Evolutionary conservation across 2,888 invertebrate species (phyloP).

Genomic region (Lymantria dispar): DNA sequence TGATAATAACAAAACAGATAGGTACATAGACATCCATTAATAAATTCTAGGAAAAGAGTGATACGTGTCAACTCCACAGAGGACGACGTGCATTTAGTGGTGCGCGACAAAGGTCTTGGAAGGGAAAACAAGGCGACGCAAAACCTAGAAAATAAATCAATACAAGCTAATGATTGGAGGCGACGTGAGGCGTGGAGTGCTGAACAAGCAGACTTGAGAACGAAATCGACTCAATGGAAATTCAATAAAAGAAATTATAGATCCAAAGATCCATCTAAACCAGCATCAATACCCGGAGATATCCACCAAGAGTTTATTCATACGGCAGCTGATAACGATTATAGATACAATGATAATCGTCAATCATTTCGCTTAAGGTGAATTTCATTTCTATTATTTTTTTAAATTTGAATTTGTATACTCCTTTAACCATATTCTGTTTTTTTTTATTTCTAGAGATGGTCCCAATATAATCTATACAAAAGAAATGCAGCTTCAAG

Average conservation of each 20-base stretch:
- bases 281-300: constrained; percentile 70
- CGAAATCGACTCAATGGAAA: constrained; percentile 87
- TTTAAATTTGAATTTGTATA: not conserved
- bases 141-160: constrained; percentile 87
- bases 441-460: constrained; percentile 60
- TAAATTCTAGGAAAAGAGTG: constrained; percentile 88
- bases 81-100: constrained; percentile 89
- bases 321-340: constrained; percentile 72
- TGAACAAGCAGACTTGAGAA: constrained; percentile 85
- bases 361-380: constrained; percentile 72
- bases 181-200: constrained; percentile 94
- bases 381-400: not conserved
- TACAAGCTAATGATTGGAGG: constrained; percentile 90
- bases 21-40: constrained; percentile 81
- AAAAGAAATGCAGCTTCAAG: constrained; percentile 79
- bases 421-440: not conserved
- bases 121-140: constrained; percentile 90
- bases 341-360: constrained; percentile 68
- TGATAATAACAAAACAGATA: constrained; percentile 55
- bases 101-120: constrained; percentile 86
- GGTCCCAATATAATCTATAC: constrained; percentile 81
- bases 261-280: constrained; percentile 76
- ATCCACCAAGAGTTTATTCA: constrained; percentile 75
- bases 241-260: constrained; percentile 85
- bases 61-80: constrained; percentile 88